phyloP scores from a whole-genome alignment of 1,140 invertebrate genomes.

The Conopomorpha cramerella region DNA sequence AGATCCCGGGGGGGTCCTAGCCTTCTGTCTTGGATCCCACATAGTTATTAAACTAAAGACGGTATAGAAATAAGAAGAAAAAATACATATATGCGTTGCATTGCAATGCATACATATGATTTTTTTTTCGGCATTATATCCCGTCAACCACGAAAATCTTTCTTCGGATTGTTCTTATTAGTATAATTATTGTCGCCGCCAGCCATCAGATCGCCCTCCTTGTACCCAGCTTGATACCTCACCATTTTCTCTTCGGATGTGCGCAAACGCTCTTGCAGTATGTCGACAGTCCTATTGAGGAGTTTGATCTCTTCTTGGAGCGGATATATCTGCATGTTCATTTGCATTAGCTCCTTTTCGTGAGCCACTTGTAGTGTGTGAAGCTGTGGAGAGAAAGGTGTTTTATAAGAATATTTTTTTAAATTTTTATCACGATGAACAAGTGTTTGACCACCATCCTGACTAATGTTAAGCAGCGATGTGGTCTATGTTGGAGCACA shows the following conservation, averaged over 20 bases:
- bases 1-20: no score
- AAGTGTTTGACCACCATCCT: no score
- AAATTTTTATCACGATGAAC: no score
- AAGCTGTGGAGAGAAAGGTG: slow-evolving; percentile 49
- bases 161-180: slow-evolving; percentile 9
- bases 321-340: slow-evolving; percentile 61
- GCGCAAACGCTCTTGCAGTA: slow-evolving; percentile 33
- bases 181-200: slow-evolving; percentile 26
- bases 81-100: no score
- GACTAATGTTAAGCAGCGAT: no score
- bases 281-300: slow-evolving; percentile 40
- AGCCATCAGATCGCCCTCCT: slow-evolving; percentile 19
- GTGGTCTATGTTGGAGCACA: no score
- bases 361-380: slow-evolving; percentile 78
- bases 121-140: no score
- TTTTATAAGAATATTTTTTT: slow-evolving; percentile 3
- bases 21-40: no score
- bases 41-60: no score
- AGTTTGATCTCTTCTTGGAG: slow-evolving; percentile 62
- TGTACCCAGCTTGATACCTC: slow-evolving; percentile 22
- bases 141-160: no score
- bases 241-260: slow-evolving; percentile 34
- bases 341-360: slow-evolving; percentile 71
- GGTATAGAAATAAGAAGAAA: no score
- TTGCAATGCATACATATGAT: no score